These are phyloP conservation scores for Harpegnathos saltator DNA, from an alignment of 1,140 invertebrate genomes.

Conservation along the genomic window DNA sequence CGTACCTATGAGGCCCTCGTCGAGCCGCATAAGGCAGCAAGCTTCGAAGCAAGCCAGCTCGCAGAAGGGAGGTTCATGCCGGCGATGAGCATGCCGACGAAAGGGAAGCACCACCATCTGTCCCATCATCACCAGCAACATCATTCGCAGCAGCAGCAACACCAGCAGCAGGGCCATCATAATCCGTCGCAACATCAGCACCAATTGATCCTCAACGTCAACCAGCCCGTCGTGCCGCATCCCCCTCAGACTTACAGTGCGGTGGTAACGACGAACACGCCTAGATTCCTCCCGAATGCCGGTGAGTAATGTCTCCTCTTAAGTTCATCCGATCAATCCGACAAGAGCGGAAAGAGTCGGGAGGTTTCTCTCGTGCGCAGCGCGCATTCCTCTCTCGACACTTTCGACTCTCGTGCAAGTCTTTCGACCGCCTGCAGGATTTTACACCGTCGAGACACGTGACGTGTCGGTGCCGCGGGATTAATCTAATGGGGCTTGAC, in stretches of 20 bases:
- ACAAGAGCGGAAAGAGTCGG: no score
- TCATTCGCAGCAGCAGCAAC: constrained; percentile 60
- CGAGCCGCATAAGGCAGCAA: constrained; percentile 72
- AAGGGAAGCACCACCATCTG: constrained; percentile 80
- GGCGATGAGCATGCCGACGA: constrained; percentile 81
- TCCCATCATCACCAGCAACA: constrained; percentile 73
- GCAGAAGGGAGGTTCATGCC: constrained; percentile 70
- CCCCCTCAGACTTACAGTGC: constrained; percentile 76
- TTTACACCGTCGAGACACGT: no score
- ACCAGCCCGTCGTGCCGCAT: constrained; percentile 74
- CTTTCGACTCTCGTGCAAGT: no score
- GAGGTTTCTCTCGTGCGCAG: no score
- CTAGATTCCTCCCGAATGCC: constrained; percentile 75
- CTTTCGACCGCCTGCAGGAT: no score
- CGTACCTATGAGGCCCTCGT: constrained; percentile 79
- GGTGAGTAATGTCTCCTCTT: constrained; percentile 72
- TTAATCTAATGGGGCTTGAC: no score
- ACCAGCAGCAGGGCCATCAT: constrained; percentile 67
- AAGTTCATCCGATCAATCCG: not conserved
- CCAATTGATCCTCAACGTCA: constrained; percentile 74
- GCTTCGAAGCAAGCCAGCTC: constrained; percentile 75
- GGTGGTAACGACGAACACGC: constrained; percentile 72
- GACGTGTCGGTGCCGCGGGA: no score
- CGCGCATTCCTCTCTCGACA: no score
- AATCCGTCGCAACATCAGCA: constrained; percentile 69